Base-by-base conservation (phyloP, 2,888 invertebrate genomes). In the Dasysyrphus tricinctus region DNA sequence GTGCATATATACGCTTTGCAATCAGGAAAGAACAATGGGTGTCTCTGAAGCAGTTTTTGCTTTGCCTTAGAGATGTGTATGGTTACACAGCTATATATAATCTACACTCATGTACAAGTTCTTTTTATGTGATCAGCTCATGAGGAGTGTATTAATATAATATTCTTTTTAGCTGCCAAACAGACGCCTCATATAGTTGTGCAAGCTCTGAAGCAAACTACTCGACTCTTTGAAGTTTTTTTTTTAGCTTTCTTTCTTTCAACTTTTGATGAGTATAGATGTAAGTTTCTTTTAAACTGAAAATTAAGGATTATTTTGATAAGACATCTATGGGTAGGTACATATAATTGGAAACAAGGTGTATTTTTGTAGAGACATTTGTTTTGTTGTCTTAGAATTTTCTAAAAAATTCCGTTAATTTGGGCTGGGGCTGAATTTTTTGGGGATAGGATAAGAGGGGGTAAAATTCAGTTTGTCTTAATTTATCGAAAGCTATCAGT, bases 121-220 rank as follows among this genome's bases (percentile, higher is more conserved):
- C 32, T 59, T 56, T 85, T 77, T 76, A 47, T 85, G 80, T 61
- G 84, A 80, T 85, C 76, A 80, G 69, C 74, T 83, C 75, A 80
- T 83, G 75, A 83, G 63, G 24, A 83, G 80, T 83, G 74, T 74
- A 80, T 80, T 83, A 79, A 80, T 83, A 57, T 80, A 70, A 83
- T 75, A 75, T 83, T 80, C 83, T 56, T 65, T 83, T 83, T 83
- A 54, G 72, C 57, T 59, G 14, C n/a, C 44, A 54, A 63, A 54
- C 63, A 61, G 59, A 14, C 7, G 54, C 14, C 14, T 24, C 29
- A 54, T 19, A 14, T 29, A 29, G 37, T 59, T 59, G 39, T 42
- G 39, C 34, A 61, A 42, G 14, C 39, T 39, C 12, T 19, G 39
- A 59, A 12, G 32, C n/a, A 39, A 24, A 12, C n/a, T 6, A 8